Evolutionary conservation across 2,113 vertebrate species (phyloP), one percentile per base, ranked within the genome.

Genomic region (Brachyistius frenatus): DNA sequence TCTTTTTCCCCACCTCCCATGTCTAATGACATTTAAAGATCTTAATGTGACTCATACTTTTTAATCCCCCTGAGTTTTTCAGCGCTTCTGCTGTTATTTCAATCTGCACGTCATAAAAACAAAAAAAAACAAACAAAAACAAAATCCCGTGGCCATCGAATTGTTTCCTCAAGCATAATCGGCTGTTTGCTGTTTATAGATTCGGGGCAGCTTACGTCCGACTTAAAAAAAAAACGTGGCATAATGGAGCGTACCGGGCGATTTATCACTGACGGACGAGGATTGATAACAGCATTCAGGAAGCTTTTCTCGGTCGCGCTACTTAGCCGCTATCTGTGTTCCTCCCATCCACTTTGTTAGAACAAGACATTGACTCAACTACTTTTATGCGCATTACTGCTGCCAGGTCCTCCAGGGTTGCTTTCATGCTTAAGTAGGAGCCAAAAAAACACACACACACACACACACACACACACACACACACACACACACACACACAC

Each of bases 231-330:
- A 52, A 89, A 81, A 75, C 5, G 16, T 1, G 10, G 23, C 56
- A 65, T 82, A 85, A 91, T 83, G 82, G 64, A 86, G 79, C 70
- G 66, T 11, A 65, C 13, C 53, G 46, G 60, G 61, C 35, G 15
- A 72, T 76, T 65, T 36, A 74, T 63, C 37, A 3, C 64, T 53
- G 82, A 85, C 31, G 36, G 72, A 76, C 65, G 52, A 81, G 78
- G 81, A 83, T 64, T 54, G 64, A 88, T 73, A 90, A 86, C 81
- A 81, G 68, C 69, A 85, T 88, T 80, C 78, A 66, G 75, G 79
- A 88, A 78, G 81, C 69, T 66, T 44, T 11, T 31, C 52, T 84
- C 66, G 36, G 50, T 80, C 36, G 49, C 36, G 71, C 63, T 77
- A 69, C 58, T 90, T 69, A 79, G 49, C 49, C 74, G 61, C 46